phyloP scores from a whole-genome alignment of 2,888 invertebrate species.

The Dromius quadrimaculatus region DNA sequence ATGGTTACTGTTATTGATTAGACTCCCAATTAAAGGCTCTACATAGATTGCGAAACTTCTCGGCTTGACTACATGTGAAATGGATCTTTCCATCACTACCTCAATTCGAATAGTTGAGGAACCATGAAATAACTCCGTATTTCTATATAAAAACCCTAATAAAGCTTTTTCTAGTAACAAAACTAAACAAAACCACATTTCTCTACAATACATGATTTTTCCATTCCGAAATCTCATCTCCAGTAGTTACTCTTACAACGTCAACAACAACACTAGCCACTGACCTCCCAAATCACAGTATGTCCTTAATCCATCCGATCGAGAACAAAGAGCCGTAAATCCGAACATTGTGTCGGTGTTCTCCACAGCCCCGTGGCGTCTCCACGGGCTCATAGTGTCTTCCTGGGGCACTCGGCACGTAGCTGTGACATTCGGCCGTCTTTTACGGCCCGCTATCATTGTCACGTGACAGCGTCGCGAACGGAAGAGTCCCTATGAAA shows the following conservation, averaged over 20 bases:
- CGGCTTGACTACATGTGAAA: too few species aligned
- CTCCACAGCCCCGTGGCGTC: neutral
- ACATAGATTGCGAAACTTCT: constrained; percentile 26
- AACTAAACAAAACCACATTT: too few species aligned
- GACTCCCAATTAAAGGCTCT: constrained; percentile 10
- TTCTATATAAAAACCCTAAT: too few species aligned
- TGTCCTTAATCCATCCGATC: constrained; percentile 29
- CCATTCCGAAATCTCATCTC: constrained; percentile 21
- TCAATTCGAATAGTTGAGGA: too few species aligned
- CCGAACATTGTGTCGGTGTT: constrained; percentile 24
- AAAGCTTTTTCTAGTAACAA: too few species aligned
- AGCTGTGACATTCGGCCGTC: neutral
- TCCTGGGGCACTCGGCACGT: neutral
- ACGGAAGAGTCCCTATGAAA: constrained; percentile 38
- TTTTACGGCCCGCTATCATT: constrained; percentile 38
- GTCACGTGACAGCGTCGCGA: constrained; percentile 22
- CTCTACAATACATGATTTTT: constrained; percentile 22
- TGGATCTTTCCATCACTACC: too few species aligned
- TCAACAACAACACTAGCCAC: neutral
- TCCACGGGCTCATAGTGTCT: neutral
- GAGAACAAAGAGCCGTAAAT: constrained; percentile 41
- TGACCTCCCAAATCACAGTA: constrained; percentile 34
- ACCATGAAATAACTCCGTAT: too few species aligned
- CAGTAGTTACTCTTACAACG: neutral
- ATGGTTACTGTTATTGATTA: constrained; percentile 1